Percentiles rank a stretch among this genome's conserved stretches.
Conservation (phyloP, 2,888 invertebrate genomes). For the Thereva unica region DNA sequence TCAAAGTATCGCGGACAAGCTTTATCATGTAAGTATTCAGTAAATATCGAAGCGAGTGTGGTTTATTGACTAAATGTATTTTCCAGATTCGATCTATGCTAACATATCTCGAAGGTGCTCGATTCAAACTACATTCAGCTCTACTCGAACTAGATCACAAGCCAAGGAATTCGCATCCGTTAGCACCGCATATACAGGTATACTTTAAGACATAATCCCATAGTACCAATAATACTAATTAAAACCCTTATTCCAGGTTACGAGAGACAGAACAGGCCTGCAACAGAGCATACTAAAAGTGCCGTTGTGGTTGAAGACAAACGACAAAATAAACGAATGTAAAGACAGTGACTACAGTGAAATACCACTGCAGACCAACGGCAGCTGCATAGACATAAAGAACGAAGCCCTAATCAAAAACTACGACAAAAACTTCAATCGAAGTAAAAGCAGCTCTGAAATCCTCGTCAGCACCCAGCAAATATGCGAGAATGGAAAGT, state of each 20-base stretch:
- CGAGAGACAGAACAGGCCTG: constrained; percentile 86
- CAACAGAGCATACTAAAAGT: constrained; percentile 85
- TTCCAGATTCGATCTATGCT: constrained; percentile 89
- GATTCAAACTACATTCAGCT: constrained; percentile 83
- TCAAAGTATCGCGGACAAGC: constrained; percentile 86
- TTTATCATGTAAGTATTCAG: constrained; percentile 74
- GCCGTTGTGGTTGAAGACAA: constrained; percentile 58
- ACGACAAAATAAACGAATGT: constrained; percentile 49
- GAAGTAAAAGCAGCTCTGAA: constrained; percentile 57
- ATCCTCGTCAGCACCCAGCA: constrained; percentile 42
- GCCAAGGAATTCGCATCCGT: constrained; percentile 76
- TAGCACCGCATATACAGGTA: constrained; percentile 80
- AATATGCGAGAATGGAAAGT: constrained; percentile 30
- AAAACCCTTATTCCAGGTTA: constrained; percentile 58
- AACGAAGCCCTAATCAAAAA: constrained; percentile 49
- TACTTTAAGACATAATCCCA: not conserved
- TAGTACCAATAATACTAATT: not conserved
- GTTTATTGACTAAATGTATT: constrained; percentile 30
- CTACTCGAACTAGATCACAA: constrained; percentile 81
- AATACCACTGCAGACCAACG: constrained; percentile 40
- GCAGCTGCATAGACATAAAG: constrained; percentile 52
- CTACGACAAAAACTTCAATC: constrained; percentile 47
- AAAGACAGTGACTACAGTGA: constrained; percentile 43
- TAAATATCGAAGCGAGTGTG: constrained; percentile 12
- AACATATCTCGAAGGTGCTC: constrained; percentile 87